Evolutionary conservation across 1,140 invertebrate species (phyloP), one percentile per base, ranked within the genome.

Genomic region (Sarcophaga peregrina): DNA sequence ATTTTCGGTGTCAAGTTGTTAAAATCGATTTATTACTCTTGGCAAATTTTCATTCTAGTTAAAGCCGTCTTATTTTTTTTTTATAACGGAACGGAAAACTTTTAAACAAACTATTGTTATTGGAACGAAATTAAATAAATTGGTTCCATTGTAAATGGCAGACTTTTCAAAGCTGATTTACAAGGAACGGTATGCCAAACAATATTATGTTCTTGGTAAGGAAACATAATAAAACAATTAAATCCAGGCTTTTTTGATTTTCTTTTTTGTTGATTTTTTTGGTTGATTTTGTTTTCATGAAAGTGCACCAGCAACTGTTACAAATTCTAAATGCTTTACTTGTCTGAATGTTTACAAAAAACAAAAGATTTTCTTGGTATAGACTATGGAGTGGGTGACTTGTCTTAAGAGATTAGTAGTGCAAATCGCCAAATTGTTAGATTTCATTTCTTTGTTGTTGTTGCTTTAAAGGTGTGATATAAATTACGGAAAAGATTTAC

Each of bases 21-120:
- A 78, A 78, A 78, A 78, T 78, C 75, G 75, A 78, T 78, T 78
- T 78, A 78, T 78, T 78, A 78, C 48, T 78, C 20, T 78, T 78
- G 75, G 75, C 75, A 78, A 78, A 78, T 78, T 78, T 78, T 78
- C 48, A 78, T 78, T 78, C 62, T 68, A 68, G 62, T 68, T 68
- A 20, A 58, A 58, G 62, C 8, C 7, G n/a, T 20, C 11, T 13
- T 7, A 37, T 37, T 37, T 37, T 37, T 37, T 37, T 37, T 37
- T 37, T 37, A 37, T 37, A 37, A 37, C 25, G 25, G 25, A 37
- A 37, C 25, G 25, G 25, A 37, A 37, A 37, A 37, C 25, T 37
- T 37, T 37, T 37, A 37, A 37, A 37, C 17, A 68, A 68, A 68
- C 62, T 9, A 68, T 68, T 68, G 17, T 68, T 68, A 68, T 25